phyloP scores from a whole-genome alignment of 2,113 vertebrate species.

The Indicator indicator region DNA sequence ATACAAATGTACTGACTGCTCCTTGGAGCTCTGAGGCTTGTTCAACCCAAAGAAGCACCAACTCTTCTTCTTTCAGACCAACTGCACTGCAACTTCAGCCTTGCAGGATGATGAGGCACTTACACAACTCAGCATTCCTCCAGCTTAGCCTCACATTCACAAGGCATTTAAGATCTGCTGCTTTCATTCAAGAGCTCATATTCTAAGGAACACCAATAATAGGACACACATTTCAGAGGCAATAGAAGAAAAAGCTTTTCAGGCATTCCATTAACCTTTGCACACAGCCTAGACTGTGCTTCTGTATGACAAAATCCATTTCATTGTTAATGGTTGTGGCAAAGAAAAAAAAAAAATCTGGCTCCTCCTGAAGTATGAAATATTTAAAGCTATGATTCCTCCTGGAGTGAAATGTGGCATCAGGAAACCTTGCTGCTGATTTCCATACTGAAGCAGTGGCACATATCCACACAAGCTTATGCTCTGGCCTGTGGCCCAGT shows the following conservation, averaged over 20 bases:
- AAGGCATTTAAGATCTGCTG: neutral
- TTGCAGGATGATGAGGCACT: neutral
- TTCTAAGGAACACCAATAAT: neutral
- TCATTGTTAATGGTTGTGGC: neutral
- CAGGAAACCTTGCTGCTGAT: neutral
- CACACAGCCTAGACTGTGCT: neutral
- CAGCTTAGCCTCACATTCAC: neutral
- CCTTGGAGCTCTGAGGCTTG: neutral
- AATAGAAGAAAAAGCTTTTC: neutral
- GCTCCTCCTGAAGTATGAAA: neutral
- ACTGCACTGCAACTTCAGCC: neutral
- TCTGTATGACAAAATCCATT: slow-evolving; percentile 5
- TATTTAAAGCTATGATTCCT: neutral
- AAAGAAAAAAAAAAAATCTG: neutral
- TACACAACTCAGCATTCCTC: accelerated
- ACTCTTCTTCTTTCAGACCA: neutral
- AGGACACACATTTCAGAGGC: neutral
- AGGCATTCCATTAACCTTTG: neutral
- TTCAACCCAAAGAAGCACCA: neutral
- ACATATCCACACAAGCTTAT: neutral
- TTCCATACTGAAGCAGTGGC: neutral
- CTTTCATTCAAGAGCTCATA: neutral
- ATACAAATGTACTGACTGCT: accelerated
- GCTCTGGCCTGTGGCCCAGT: neutral
- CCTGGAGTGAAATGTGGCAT: neutral